A percentile compares a stretch with the other conserved stretches of the same genome.
These are phyloP conservation scores for Neomorphus geoffroyi DNA, from an alignment of 2,797 vertebrate species.

Conservation along the genomic window DNA sequence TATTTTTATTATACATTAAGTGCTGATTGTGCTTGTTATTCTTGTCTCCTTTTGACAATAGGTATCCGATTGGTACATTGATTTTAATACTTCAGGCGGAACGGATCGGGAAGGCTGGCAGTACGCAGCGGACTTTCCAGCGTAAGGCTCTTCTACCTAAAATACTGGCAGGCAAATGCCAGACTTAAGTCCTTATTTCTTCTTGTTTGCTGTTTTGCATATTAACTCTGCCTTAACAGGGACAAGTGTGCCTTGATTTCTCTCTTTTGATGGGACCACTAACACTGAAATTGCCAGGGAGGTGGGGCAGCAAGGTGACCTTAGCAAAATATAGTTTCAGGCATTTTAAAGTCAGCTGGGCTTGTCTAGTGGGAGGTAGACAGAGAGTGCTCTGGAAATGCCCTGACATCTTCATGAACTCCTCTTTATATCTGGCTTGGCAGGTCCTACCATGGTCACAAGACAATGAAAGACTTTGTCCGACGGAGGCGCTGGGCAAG, in stretches of 20 bases:
- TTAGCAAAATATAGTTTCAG: neutral
- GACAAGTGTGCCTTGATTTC: neutral
- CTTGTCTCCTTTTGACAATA: slow-evolving; percentile 46
- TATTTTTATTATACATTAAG: neutral
- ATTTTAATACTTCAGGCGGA: slow-evolving; percentile 86
- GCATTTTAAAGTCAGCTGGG: neutral
- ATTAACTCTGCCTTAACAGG: neutral
- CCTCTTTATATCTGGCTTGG: neutral
- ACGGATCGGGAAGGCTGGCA: slow-evolving; percentile 97
- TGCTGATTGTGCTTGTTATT: neutral
- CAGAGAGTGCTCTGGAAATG: neutral
- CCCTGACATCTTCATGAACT: neutral
- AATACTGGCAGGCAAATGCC: neutral
- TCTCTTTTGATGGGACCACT: neutral
- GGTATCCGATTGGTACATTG: slow-evolving; percentile 92
- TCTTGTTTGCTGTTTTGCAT: neutral
- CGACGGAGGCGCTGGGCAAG: slow-evolving; percentile 95
- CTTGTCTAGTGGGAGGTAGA: neutral
- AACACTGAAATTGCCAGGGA: neutral
- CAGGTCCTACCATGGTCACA: slow-evolving; percentile 94
- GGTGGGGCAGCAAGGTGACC: neutral
- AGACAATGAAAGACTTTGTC: slow-evolving; percentile 98
- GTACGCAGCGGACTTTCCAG: slow-evolving; percentile 94
- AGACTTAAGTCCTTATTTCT: neutral
- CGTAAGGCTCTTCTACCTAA: slow-evolving; percentile 78